phyloP scores from a whole-genome alignment of 2,113 vertebrate species.

The Empidonax alnorum region DNA sequence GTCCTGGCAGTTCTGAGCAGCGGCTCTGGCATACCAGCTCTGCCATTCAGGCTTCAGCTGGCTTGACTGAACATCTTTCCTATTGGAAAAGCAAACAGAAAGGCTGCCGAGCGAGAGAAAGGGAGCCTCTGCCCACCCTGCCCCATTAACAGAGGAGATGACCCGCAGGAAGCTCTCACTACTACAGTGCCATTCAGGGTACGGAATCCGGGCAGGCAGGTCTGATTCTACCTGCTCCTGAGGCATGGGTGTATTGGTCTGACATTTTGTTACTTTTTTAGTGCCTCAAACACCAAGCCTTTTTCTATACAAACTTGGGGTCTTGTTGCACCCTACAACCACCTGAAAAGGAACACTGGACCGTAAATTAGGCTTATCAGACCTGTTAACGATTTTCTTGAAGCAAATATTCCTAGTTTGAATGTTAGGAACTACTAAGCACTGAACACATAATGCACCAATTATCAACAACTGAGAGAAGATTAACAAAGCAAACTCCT shows the following conservation, averaged over 20 bases:
- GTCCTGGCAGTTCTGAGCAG: background rate
- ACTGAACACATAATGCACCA: constrained; percentile 2
- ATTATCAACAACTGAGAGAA: constrained; percentile 36
- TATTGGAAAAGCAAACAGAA: constrained; percentile 19
- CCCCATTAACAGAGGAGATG: background rate
- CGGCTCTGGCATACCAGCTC: background rate
- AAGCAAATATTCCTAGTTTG: background rate
- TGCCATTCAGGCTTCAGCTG: background rate
- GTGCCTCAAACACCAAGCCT: background rate
- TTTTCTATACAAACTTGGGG: background rate
- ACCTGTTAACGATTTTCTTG: background rate
- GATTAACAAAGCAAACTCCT: constrained; percentile 38
- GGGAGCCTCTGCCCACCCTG: background rate
- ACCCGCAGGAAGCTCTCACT: background rate
- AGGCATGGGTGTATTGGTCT: background rate
- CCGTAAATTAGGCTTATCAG: background rate
- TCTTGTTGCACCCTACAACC: background rate
- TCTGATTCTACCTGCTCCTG: background rate
- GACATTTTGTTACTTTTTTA: background rate
- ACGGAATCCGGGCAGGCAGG: background rate
- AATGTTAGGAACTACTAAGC: background rate
- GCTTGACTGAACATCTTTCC: background rate
- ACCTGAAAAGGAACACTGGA: background rate
- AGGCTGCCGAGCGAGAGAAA: background rate
- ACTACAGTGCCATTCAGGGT: background rate